Base-by-base conservation (phyloP, 2,888 invertebrate genomes). In the Conistra vaccinii region DNA sequence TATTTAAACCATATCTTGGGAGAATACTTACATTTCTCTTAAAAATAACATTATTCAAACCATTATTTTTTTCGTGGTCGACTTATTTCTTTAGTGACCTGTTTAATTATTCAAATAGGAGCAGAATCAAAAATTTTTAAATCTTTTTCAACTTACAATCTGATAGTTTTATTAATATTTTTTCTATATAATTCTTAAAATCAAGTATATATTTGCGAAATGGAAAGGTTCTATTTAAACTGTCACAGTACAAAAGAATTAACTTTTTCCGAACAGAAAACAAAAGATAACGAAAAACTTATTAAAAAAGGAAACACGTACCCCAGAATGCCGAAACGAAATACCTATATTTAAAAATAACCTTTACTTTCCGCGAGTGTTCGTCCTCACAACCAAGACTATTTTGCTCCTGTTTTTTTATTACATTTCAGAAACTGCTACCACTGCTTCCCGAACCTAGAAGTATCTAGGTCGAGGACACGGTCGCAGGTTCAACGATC, bases 351-450 rank as follows among this genome's bases (percentile, higher is more conserved):
- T 14, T 26, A 6, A 14, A n/a, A 32, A 42, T 17, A 51, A 57
- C 39, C 61, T 69, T 57, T 71, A 63, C 51, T 23, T 62, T 58
- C n/a, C 32, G 26, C 42, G 32, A 51, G 5, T 70, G 20, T 69
- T 6, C 4, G 42, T 60, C 1, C 17, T 51, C 29, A 32, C 12
- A 23, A 45, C 14, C 6, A 48, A 32, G 0, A 61, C 61, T 68
- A 45, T 65, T 81, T 70, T 85, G 85, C 87, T 80, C 69, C 72
- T 81, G 51, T 85, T 79, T 85, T 78, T 80, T 86, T 82, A 80
- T 84, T 80, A 78, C 63, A 81, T 90, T 90, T 84, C 90, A 90
- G 90, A 88, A 85, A 86, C 88, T 84, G 81, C 86, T 71, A 69
- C 67, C 76, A 74, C 80, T 76, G 70, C 79, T 79, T 78, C 83